Conservation (phyloP, 2,888 invertebrate genomes). For the Electrophaes corylata region DNA sequence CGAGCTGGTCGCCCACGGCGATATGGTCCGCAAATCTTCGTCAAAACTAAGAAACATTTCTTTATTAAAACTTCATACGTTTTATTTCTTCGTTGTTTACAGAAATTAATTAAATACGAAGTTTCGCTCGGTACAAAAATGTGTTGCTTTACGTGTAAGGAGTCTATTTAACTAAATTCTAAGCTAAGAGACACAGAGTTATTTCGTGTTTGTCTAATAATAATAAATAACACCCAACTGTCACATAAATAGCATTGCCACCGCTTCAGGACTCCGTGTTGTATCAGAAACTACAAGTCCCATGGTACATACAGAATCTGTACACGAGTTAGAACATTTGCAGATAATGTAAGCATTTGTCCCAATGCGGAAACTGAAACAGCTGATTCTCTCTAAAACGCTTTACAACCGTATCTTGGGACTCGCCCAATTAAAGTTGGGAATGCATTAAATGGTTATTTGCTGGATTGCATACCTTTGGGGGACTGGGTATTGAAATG, state of each 20-base stretch:
- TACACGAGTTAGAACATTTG: slow-evolving; percentile 17
- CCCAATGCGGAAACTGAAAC: slow-evolving; percentile 4
- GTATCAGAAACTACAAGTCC: slow-evolving; percentile 20
- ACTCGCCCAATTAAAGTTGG: slow-evolving; percentile 9
- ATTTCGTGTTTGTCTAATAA: slow-evolving; percentile 16
- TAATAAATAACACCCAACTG: slow-evolving; percentile 27
- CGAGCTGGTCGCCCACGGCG: slow-evolving; percentile 90
- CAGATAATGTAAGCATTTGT: slow-evolving; percentile 16
- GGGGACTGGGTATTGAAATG: no score
- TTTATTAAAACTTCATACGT: slow-evolving; percentile 32
- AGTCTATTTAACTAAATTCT: background rate
- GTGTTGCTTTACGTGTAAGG: background rate
- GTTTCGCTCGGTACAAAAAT: background rate
- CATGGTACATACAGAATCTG: background rate
- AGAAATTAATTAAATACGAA: background rate
- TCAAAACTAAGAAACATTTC: slow-evolving; percentile 74
- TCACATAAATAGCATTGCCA: slow-evolving; percentile 28
- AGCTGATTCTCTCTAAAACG: slow-evolving; percentile 7
- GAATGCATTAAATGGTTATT: background rate
- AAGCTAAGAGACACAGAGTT: slow-evolving; percentile 11
- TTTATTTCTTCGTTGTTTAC: background rate
- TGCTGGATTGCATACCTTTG: background rate
- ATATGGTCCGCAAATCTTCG: slow-evolving; percentile 87
- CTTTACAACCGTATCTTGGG: slow-evolving; percentile 7
- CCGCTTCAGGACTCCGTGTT: slow-evolving; percentile 23